A percentile compares a stretch with the other conserved stretches of the same genome.
Evolutionary conservation across 2,113 vertebrate genomes (phyloP).

Genomic region (Saguinus imperator): DNA sequence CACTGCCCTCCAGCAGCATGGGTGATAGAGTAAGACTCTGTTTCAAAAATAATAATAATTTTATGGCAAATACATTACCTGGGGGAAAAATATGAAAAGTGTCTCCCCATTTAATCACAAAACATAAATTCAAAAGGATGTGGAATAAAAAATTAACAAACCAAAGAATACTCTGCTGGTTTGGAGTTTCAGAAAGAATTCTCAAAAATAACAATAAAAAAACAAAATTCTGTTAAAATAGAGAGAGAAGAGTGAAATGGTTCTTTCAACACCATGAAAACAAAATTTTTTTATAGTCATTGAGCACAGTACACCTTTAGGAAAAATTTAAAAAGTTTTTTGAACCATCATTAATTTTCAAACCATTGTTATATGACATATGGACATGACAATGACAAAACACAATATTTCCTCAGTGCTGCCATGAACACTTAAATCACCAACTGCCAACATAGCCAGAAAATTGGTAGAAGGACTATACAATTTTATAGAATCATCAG

Average conservation of each 20-base stretch:
- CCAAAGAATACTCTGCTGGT: not conserved
- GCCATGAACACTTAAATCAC: not conserved
- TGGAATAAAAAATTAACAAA: slow-evolving; percentile 9
- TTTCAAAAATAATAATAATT: not conserved
- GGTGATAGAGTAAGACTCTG: too few relatives aligned
- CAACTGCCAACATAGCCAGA: not conserved
- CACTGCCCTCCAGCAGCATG: too few relatives aligned
- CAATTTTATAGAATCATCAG: not conserved
- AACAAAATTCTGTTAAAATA: not conserved
- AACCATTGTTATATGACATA: not conserved
- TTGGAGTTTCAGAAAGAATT: not conserved
- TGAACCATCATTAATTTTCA: not conserved
- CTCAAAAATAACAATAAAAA: not conserved
- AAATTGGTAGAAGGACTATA: not conserved
- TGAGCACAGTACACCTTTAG: not conserved
- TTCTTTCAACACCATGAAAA: not conserved
- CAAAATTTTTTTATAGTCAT: not conserved
- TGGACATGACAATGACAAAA: not conserved
- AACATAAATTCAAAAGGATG: not conserved
- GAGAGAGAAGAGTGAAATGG: not conserved
- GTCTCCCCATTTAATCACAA: not conserved
- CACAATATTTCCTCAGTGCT: not conserved
- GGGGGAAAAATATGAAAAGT: not conserved
- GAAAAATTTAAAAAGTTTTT: not conserved
- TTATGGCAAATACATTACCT: not conserved